These are phyloP conservation scores for Tachysurus fulvidraco DNA, from an alignment of 2,113 vertebrate genomes.

Conservation along the genomic window DNA sequence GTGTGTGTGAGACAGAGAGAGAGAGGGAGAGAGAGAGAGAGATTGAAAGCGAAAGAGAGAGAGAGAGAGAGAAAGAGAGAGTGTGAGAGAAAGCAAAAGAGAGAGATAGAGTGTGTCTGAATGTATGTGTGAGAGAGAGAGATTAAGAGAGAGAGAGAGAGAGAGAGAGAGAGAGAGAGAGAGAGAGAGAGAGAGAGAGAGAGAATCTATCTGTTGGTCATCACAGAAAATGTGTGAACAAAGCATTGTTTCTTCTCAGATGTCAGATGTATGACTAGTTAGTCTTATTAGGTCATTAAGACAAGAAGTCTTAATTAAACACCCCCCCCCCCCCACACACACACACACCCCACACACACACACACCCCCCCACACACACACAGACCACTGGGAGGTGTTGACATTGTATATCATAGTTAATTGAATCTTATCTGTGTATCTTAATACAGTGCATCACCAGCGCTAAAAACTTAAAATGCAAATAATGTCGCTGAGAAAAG, in stretches of 20 bases:
- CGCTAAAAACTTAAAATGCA: background rate
- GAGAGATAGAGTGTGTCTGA: too few relatives aligned
- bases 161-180: background rate
- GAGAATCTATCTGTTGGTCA: background rate
- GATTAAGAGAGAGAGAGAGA: background rate
- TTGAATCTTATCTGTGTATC: background rate
- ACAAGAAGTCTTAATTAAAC: slow-evolving; percentile 52
- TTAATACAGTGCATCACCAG: background rate
- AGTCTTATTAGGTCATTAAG: slow-evolving; percentile 75
- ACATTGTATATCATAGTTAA: slow-evolving; percentile 12
- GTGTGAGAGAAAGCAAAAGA: too few relatives aligned
- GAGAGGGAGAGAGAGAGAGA: too few relatives aligned
- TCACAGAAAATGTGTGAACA: background rate
- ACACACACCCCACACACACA: too few relatives aligned
- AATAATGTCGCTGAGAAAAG: background rate
- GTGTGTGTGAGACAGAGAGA: too few relatives aligned
- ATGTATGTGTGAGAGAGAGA: background rate
- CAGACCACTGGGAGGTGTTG: background rate
- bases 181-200: too few relatives aligned
- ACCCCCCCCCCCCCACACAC: too few relatives aligned
- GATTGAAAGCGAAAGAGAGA: too few relatives aligned
- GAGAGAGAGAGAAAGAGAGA: too few relatives aligned
- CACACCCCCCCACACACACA: slow-evolving; percentile 8
- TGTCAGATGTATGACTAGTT: slow-evolving; percentile 70
- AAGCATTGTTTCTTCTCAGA: background rate